Evolutionary conservation across 2,797 vertebrate genomes (phyloP).

Genomic region (Leuciscus waleckii): DNA sequence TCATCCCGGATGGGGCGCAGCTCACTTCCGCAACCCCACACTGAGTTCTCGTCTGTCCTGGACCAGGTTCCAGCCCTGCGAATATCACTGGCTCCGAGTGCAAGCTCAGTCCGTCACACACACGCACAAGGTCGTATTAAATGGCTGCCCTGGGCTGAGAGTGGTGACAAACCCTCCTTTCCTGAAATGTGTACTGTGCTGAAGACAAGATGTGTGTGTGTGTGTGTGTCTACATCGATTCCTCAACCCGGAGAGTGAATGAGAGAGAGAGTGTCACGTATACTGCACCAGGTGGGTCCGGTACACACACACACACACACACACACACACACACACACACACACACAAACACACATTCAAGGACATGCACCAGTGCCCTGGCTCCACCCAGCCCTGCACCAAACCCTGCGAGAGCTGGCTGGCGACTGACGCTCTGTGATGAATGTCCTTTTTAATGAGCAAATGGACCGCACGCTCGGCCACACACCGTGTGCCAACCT

Average conservation of each 20-base stretch:
- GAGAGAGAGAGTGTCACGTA: slow-evolving; percentile 64
- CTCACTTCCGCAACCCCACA: slow-evolving; percentile 54
- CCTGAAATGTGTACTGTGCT: slow-evolving; percentile 37
- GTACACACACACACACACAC: slow-evolving; percentile 47
- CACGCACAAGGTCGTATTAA: slow-evolving; percentile 48
- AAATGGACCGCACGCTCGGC: slow-evolving; percentile 58
- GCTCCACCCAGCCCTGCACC: slow-evolving; percentile 63
- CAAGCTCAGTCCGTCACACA: slow-evolving; percentile 34
- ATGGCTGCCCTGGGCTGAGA: slow-evolving; percentile 58
- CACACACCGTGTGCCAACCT: slow-evolving; percentile 23
- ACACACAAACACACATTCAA: slow-evolving; percentile 60
- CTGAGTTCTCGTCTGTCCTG: slow-evolving; percentile 50
- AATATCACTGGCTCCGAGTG: slow-evolving; percentile 31
- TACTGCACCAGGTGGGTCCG: slow-evolving; percentile 66
- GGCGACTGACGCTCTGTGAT: slow-evolving; percentile 50
- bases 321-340: slow-evolving; percentile 48
- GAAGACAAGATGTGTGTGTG: slow-evolving; percentile 41
- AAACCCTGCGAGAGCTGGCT: slow-evolving; percentile 48
- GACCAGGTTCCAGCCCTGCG: not conserved
- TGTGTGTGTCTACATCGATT: slow-evolving; percentile 51
- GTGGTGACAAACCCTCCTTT: slow-evolving; percentile 53
- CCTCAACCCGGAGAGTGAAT: slow-evolving; percentile 38
- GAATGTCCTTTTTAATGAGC: slow-evolving; percentile 58
- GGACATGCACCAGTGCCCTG: slow-evolving; percentile 73
- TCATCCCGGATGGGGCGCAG: slow-evolving; percentile 50